phyloP scores from a whole-genome alignment of 2,888 invertebrate species.

The Limnephilus auricula region DNA sequence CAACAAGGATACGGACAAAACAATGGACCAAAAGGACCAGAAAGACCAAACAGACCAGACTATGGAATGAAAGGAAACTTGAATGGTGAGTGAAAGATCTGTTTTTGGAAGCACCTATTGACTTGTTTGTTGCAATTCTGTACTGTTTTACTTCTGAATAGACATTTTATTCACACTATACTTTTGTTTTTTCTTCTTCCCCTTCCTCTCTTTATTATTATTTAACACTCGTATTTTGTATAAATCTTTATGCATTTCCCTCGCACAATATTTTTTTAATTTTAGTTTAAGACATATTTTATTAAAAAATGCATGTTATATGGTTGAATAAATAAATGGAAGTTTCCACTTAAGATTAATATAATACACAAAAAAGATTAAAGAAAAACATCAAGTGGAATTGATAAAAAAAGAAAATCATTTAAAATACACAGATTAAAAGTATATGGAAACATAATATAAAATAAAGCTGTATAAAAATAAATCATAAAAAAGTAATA shows the following conservation, averaged over 20 bases:
- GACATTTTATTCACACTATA: not conserved
- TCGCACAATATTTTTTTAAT: no score
- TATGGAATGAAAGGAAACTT: slow-evolving; percentile 51
- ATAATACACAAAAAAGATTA: no score
- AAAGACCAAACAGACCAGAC: slow-evolving; percentile 28
- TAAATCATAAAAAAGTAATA: no score
- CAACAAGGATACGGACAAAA: slow-evolving; percentile 20
- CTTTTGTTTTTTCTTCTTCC: not conserved
- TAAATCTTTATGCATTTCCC: not conserved
- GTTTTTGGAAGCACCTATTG: not conserved
- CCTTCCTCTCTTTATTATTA: not conserved
- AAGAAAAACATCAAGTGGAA: no score
- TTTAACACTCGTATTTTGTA: not conserved
- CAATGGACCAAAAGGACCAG: slow-evolving; percentile 18
- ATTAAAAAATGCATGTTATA: no score
- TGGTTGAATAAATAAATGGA: no score
- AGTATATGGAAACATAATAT: no score
- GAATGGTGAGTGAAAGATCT: slow-evolving; percentile 55
- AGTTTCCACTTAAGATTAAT: no score
- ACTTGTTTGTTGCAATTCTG: not conserved
- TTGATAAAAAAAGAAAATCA: no score
- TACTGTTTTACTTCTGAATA: not conserved
- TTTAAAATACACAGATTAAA: no score
- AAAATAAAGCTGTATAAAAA: no score
- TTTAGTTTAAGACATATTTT: no score